A percentile compares a stretch with the other conserved stretches of the same genome.
Evolutionary conservation across 2,888 invertebrate species (phyloP).

Genomic region (Argynnis bischoffii): DNA sequence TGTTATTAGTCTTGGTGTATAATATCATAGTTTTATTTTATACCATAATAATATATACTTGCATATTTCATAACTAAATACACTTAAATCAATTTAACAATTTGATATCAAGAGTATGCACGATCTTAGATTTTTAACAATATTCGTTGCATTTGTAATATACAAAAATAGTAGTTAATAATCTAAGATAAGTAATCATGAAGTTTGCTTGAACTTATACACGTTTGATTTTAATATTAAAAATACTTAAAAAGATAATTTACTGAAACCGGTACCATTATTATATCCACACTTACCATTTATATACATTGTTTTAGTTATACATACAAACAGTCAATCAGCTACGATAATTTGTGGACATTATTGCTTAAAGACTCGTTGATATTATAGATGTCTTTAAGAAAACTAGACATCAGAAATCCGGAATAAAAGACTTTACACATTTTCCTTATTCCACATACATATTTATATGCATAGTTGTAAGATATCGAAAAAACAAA

Average conservation of each 20-base stretch:
- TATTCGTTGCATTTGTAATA: conserved; percentile 15
- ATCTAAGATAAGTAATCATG: conserved; percentile 9
- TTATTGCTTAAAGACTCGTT: conserved; percentile 22
- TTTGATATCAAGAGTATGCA: conserved; percentile 10
- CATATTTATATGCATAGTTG: conserved; percentile 23
- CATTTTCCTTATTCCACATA: conserved; percentile 1
- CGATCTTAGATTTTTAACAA: conserved; percentile 16
- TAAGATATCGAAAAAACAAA: conserved; percentile 2
- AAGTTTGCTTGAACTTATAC: conserved; percentile 7
- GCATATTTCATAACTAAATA: conserved; percentile 5
- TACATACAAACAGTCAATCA: conserved; percentile 18
- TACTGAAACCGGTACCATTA: conserved; percentile 24
- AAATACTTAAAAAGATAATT: conserved; percentile 19
- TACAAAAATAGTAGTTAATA: conserved; percentile 12
- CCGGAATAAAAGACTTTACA: conserved; percentile 2
- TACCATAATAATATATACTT: conserved; percentile 19
- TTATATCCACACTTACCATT: conserved; percentile 17
- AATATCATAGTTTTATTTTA: conserved; percentile 21
- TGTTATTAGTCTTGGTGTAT: conserved; percentile 30
- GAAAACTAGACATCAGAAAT: conserved; percentile 14
- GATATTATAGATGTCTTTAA: conserved; percentile 15
- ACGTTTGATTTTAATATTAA: conserved; percentile 17
- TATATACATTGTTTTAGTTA: conserved; percentile 17
- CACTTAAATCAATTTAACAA: conserved; percentile 15
- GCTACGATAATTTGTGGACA: conserved; percentile 20